Conservation (phyloP, 1,140 invertebrate genomes). For the Heliothis virescens region DNA sequence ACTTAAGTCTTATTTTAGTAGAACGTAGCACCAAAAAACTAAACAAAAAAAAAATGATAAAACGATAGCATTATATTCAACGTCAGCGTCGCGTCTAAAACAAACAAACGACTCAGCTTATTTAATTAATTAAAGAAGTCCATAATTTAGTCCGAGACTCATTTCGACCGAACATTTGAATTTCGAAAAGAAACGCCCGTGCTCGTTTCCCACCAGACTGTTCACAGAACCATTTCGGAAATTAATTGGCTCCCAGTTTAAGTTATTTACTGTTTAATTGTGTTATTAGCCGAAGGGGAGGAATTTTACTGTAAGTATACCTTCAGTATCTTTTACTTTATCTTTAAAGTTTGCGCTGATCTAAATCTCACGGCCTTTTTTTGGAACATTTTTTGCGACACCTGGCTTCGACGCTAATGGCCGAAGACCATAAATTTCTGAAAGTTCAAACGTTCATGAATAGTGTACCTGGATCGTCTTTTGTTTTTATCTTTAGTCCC, state of each 20-base stretch:
- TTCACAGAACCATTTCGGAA: constrained; percentile 17
- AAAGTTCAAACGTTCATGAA: constrained; percentile 22
- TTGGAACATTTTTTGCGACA: background rate
- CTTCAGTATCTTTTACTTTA: background rate
- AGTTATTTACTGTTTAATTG: constrained; percentile 31
- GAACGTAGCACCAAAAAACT: background rate
- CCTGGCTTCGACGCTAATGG: constrained; percentile 26
- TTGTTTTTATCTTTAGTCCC: constrained; percentile 30
- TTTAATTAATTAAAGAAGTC: constrained; percentile 18
- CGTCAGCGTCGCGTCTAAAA: background rate
- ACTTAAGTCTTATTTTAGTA: too few relatives aligned
- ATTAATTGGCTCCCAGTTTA: constrained; percentile 40
- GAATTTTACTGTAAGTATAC: background rate
- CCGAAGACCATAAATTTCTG: constrained; percentile 5
- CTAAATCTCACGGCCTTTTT: background rate
- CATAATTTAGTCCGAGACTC: constrained; percentile 17
- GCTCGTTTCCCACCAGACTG: background rate
- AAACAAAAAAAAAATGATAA: background rate
- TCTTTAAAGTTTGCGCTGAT: background rate
- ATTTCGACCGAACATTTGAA: constrained; percentile 24
- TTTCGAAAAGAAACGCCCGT: constrained; percentile 11
- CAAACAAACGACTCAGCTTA: background rate
- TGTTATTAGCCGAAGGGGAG: constrained; percentile 26
- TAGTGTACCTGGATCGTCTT: constrained; percentile 22
- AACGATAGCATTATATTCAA: background rate